Conservation (phyloP, 2,888 invertebrate species). For the Neuroscelio doddi region DNA sequence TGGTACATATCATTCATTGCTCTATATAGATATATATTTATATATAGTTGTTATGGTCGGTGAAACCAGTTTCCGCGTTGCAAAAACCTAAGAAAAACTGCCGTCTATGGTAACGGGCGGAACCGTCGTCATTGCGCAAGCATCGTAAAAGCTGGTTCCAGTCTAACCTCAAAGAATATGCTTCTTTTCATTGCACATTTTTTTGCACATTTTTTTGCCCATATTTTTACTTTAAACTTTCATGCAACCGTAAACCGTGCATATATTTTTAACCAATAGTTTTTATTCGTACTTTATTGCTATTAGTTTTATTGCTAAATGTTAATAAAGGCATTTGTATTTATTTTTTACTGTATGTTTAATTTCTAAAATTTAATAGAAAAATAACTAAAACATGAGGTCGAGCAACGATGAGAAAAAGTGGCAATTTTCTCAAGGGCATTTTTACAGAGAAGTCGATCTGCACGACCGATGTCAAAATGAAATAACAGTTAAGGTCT, state of each 20-base stretch:
- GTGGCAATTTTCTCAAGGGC: background rate
- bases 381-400: background rate
- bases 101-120: constrained; percentile 42
- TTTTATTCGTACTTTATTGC: background rate
- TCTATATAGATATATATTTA: too few species aligned
- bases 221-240: background rate
- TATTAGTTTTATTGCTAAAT: too few species aligned
- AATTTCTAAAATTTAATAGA: background rate
- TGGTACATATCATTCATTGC: constrained; percentile 43
- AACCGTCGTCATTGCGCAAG: constrained; percentile 52
- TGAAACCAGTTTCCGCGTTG: constrained; percentile 53
- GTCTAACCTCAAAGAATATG: constrained; percentile 6
- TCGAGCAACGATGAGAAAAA: background rate
- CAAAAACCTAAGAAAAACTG: constrained; percentile 49
- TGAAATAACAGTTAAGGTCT: constrained; percentile 44
- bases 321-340: too few species aligned
- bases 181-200: constrained; percentile 28
- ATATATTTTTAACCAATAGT: background rate
- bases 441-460: background rate
- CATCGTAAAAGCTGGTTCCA: constrained; percentile 46
- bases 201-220: background rate
- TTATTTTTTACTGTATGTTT: too few species aligned
- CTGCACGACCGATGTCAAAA: constrained; percentile 13
- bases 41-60: constrained; percentile 40
- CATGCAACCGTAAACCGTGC: too few species aligned